phyloP scores from a whole-genome alignment of 2,888 invertebrate genomes.

The Nysson spinosus region DNA sequence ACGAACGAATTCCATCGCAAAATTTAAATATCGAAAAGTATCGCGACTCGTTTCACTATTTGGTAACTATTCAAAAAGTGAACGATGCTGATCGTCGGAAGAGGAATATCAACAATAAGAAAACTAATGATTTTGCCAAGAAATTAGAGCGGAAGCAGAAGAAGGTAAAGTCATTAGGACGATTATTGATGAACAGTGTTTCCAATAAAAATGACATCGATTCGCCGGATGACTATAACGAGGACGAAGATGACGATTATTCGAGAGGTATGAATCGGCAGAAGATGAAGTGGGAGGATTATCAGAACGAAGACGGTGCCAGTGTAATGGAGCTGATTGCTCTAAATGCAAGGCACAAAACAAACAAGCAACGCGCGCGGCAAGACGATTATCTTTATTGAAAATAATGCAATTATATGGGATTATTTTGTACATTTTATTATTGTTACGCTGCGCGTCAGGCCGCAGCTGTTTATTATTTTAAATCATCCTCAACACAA shows the following conservation, averaged over 20 bases:
- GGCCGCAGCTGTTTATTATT: no score
- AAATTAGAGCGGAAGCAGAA: conserved; percentile 16
- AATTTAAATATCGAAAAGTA: no score
- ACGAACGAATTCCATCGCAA: no score
- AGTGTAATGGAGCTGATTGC: conserved; percentile 36
- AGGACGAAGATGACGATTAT: conserved; percentile 26
- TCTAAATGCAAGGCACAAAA: conserved; percentile 18
- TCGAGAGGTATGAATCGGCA: conserved; percentile 3
- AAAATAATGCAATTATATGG: background rate
- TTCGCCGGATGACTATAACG: conserved; percentile 17
- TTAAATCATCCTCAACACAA: no score
- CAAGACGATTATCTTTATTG: background rate
- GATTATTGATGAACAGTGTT: conserved; percentile 19
- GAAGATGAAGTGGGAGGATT: conserved; percentile 31
- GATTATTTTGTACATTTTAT: background rate
- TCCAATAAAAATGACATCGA: conserved; percentile 5
- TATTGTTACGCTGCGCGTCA: no score
- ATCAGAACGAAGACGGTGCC: conserved; percentile 26
- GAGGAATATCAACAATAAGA: no score
- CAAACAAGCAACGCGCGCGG: background rate
- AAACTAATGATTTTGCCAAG: no score
- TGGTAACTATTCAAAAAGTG: no score
- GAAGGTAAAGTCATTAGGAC: conserved; percentile 19
- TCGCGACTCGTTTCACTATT: no score
- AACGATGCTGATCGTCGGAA: no score